Percentiles rank a stretch among this genome's conserved stretches.
These are phyloP conservation scores for Drosophila ananassae DNA, from an alignment of 1,140 invertebrate genomes.

Conservation along the genomic window DNA sequence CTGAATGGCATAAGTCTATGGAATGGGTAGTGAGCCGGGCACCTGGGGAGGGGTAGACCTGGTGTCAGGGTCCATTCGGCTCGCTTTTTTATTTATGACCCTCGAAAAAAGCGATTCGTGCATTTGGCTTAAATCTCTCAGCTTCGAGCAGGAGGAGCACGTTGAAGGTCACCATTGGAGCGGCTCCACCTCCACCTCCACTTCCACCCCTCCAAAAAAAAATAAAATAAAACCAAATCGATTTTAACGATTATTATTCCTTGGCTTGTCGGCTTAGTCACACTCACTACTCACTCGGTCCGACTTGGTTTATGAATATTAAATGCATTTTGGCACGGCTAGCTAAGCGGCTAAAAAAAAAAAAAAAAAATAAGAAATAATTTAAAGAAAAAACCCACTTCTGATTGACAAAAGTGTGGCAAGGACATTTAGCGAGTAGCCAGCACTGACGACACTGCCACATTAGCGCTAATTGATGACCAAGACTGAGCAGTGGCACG, in stretches of 20 bases:
- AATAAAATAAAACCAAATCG: slow-evolving; percentile 48
- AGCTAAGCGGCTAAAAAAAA: slow-evolving; percentile 13
- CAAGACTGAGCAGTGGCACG: slow-evolving; percentile 34
- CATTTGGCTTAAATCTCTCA: slow-evolving; percentile 68
- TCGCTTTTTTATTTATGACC: slow-evolving; percentile 78
- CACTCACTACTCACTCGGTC: slow-evolving; percentile 43
- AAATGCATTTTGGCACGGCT: slow-evolving; percentile 59
- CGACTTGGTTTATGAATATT: slow-evolving; percentile 67
- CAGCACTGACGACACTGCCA: slow-evolving; percentile 41
- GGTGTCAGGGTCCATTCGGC: slow-evolving; percentile 39
- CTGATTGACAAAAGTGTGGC: slow-evolving; percentile 80
- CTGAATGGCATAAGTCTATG: slow-evolving; percentile 46
- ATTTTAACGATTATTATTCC: slow-evolving; percentile 73
- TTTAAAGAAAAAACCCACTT: slow-evolving; percentile 21
- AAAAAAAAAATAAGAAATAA: slow-evolving; percentile 3
- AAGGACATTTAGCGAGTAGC: slow-evolving; percentile 56
- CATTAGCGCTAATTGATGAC: slow-evolving; percentile 74
- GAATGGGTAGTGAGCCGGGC: not conserved
- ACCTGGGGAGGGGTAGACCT: not conserved
- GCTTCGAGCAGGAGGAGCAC: slow-evolving; percentile 7
- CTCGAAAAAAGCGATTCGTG: slow-evolving; percentile 61
- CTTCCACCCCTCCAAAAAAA: slow-evolving; percentile 3
- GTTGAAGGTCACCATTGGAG: slow-evolving; percentile 64
- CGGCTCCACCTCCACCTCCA: slow-evolving; percentile 21
- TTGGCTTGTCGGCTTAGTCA: slow-evolving; percentile 60